Percentiles rank a stretch among this genome's conserved stretches.
Evolutionary conservation across 2,113 vertebrate species (phyloP).

Genomic region (Mus musculus): GRCm39 chr7:16557501-16558000

Average conservation of each 20-base stretch:
- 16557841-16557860: background rate
- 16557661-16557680: background rate
- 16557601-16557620: background rate
- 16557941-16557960: background rate
- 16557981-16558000: background rate
- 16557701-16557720: background rate
- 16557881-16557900: background rate
- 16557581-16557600: background rate
- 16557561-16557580: background rate
- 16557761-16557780: background rate
- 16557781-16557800: background rate
- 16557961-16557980: accelerated
- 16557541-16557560: background rate
- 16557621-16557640: accelerated
- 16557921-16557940: background rate
- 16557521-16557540: accelerated
- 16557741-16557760: background rate
- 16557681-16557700: background rate
- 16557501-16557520: background rate
- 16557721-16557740: background rate
- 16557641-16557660: background rate
- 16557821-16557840: background rate
- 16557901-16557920: background rate
- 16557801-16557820: background rate
- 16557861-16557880: background rate